phyloP scores from a whole-genome alignment of 2,888 invertebrate genomes.

The Epinotia nisella region DNA sequence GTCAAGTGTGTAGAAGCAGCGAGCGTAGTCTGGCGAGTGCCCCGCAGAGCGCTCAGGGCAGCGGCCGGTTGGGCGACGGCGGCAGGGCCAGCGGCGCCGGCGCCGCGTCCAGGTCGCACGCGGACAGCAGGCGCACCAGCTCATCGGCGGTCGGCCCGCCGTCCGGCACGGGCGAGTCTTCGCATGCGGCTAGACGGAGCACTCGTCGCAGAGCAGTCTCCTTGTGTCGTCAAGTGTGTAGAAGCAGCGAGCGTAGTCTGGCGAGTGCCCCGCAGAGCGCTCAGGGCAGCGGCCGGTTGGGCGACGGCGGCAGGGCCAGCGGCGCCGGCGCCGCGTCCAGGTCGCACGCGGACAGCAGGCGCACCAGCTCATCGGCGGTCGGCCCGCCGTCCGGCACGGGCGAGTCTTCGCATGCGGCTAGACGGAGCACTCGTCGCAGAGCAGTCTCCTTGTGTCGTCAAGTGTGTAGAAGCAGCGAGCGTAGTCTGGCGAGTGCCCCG shows the following conservation, averaged over 20 bases:
- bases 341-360: conserved; percentile 97
- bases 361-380: conserved; percentile 94
- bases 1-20: background rate
- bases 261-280: conserved; percentile 55
- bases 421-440: background rate
- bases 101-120: conserved; percentile 95
- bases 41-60: conserved; percentile 65
- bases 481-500: conserved; percentile 55
- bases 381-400: conserved; percentile 91
- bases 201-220: background rate
- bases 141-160: conserved; percentile 98
- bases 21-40: conserved; percentile 55
- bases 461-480: conserved; percentile 28
- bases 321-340: conserved; percentile 90
- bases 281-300: conserved; percentile 71
- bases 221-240: background rate
- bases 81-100: conserved; percentile 72
- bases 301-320: conserved; percentile 61
- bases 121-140: conserved; percentile 94
- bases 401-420: conserved; percentile 79
- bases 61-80: conserved; percentile 70
- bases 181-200: conserved; percentile 68
- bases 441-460: background rate
- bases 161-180: conserved; percentile 79
- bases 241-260: conserved; percentile 50